A percentile compares a stretch with the other conserved stretches of the same genome.
These are phyloP conservation scores for Arvicanthis niloticus DNA, from an alignment of 2,113 vertebrate genomes.

Conservation along the genomic window DNA sequence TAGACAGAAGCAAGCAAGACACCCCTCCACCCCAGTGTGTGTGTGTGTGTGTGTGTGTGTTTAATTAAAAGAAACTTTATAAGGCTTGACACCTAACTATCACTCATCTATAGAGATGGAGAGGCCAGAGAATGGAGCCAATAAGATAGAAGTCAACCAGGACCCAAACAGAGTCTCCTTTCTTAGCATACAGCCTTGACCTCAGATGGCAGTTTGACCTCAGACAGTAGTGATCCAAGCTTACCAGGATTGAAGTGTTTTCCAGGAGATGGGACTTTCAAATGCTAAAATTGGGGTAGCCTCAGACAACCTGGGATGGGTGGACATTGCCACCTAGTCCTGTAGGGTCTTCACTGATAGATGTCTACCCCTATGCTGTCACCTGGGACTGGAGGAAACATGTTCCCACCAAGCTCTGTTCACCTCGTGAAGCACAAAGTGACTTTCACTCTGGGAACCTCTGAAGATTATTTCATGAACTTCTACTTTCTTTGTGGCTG, in stretches of 20 bases:
- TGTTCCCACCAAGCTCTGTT: neutral
- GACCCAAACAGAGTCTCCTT: neutral
- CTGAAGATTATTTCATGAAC: neutral
- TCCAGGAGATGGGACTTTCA: neutral
- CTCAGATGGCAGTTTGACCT: neutral
- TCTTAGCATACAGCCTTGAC: accelerated
- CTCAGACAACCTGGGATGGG: neutral
- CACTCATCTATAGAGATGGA: neutral
- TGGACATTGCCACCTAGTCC: neutral
- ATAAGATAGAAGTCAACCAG: neutral
- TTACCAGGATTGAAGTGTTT: neutral
- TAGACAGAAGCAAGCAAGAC: neutral
- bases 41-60: neutral
- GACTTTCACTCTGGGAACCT: neutral
- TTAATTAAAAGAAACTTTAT: neutral
- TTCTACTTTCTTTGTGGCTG: neutral
- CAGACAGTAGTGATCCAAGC: accelerated
- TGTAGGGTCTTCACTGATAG: too few relatives aligned
- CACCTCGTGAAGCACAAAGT: neutral
- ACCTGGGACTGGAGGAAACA: neutral
- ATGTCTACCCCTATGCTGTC: neutral
- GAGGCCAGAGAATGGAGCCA: too few relatives aligned
- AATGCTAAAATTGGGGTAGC: neutral
- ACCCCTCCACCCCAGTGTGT: too few relatives aligned
- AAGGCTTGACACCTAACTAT: neutral